Evolutionary conservation across 2,113 vertebrate genomes (phyloP), one percentile per base, ranked within the genome.

Genomic region (Siniperca knerii): DNA sequence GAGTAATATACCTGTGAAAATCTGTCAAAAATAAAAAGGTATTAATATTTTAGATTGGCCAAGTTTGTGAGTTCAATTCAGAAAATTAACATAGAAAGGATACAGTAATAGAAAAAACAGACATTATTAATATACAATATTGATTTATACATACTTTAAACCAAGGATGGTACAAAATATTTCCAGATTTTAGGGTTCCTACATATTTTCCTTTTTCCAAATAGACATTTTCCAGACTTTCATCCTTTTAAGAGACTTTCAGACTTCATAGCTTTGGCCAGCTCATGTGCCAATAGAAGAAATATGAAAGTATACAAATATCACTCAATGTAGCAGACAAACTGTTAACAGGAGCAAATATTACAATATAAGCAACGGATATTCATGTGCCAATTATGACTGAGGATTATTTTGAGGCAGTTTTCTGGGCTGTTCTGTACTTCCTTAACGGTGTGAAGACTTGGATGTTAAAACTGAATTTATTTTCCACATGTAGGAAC

Each of bases 141-240:
- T 89, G 77, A 91, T 86, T 93, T 89, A 86, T 88, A 93, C 91
- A 83, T 84, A 83, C 55, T 21, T 77, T 78, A 77, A 89, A 93
- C 73, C 71, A 93, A 92, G 71, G 90, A 83, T 85, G 84, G 73
- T 92, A 91, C 58, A 92, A 92, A 87, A 89, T 81, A 79, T 78
- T 85, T 82, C 62, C 71, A 90, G 42, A 87, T 88, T 92, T 85
- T 73, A 85, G 90, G 93, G 90, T 89, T 93, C 92, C 92, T 92
- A 93, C 84, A 76, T 71, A 90, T 80, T 74, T 78, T 71, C n/a
- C 46, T 58, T 57, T 68, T 87, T 57, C 9, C 61, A 79, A 77
- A 64, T 64, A 65, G 4, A 84, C 21, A 71, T 70, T 74, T 75
- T 70, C 5, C 42, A 71, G 20, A 66, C 6, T 67, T 77, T n/a